Conservation (phyloP, 1,140 invertebrate species). For the Schlechtendalia chinensis region DNA sequence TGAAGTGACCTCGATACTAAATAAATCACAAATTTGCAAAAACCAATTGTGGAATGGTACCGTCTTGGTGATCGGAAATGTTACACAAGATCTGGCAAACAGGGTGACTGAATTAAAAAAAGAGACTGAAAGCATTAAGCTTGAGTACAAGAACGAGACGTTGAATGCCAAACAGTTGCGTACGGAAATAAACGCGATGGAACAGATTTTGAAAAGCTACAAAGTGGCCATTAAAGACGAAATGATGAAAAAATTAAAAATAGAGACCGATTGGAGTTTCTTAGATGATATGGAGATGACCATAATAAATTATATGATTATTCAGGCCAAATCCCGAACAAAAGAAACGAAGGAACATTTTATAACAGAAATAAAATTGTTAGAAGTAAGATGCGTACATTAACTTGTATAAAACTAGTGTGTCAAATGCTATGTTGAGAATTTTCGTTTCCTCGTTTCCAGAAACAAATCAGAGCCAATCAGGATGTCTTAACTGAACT, state of each 20-base stretch:
- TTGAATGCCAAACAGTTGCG: slow-evolving; percentile 4
- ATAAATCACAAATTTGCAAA: slow-evolving; percentile 25
- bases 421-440: too few relatives aligned
- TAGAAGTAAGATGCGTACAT: too few relatives aligned
- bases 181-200: neutral
- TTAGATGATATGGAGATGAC: slow-evolving; percentile 33
- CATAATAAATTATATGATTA: slow-evolving; percentile 34
- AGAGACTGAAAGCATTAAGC: neutral
- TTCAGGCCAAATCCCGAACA: neutral
- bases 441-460: neutral
- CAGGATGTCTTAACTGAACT: slow-evolving; percentile 11
- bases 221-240: slow-evolving; percentile 9
- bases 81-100: slow-evolving; percentile 15
- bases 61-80: neutral
- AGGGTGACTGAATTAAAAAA: slow-evolving; percentile 19
- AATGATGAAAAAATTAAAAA: slow-evolving; percentile 34
- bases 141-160: neutral
- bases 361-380: slow-evolving; percentile 9
- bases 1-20: slow-evolving; percentile 17
- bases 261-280: slow-evolving; percentile 17
- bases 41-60: neutral
- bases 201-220: neutral
- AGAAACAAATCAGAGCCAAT: slow-evolving; percentile 19
- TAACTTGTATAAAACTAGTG: too few relatives aligned
- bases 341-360: neutral